phyloP scores from a whole-genome alignment of 2,113 vertebrate genomes.

The Cryptoleucopteryx plumbea region DNA sequence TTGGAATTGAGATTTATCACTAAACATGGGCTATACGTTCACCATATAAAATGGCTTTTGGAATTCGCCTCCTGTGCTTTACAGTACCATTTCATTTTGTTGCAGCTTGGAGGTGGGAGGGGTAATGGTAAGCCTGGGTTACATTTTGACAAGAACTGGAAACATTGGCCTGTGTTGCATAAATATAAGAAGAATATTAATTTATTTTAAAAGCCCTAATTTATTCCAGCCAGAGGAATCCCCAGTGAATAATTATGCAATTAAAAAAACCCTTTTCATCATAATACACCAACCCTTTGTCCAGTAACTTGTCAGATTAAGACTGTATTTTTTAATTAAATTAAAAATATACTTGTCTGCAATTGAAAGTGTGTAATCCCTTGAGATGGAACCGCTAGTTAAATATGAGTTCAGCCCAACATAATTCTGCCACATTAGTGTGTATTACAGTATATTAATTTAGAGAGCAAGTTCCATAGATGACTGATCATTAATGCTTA shows the following conservation, averaged over 20 bases:
- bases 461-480: slow-evolving; percentile 12
- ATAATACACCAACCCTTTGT: slow-evolving; percentile 19
- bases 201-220: slow-evolving; percentile 8
- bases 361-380: slow-evolving; percentile 2
- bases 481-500: slow-evolving; percentile 35
- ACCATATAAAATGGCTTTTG: neutral
- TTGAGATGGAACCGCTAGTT: neutral
- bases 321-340: too few species aligned
- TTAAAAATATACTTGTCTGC: slow-evolving; percentile 21
- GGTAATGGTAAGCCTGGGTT: neutral
- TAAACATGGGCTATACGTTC: neutral
- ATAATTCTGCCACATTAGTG: slow-evolving; percentile 23
- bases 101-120: neutral
- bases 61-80: neutral
- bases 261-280: neutral
- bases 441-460: slow-evolving; percentile 25
- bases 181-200: neutral
- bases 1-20: neutral
- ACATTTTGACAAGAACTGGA: neutral
- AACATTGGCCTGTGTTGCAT: neutral
- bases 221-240: slow-evolving; percentile 32
- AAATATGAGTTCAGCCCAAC: slow-evolving; percentile 3
- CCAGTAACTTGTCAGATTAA: slow-evolving; percentile 48
- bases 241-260: slow-evolving; percentile 25
- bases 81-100: neutral